Evolutionary conservation across 35 echinoderm and acorn worm species (phyloP).

Genomic region (Chiridota heheva): DNA sequence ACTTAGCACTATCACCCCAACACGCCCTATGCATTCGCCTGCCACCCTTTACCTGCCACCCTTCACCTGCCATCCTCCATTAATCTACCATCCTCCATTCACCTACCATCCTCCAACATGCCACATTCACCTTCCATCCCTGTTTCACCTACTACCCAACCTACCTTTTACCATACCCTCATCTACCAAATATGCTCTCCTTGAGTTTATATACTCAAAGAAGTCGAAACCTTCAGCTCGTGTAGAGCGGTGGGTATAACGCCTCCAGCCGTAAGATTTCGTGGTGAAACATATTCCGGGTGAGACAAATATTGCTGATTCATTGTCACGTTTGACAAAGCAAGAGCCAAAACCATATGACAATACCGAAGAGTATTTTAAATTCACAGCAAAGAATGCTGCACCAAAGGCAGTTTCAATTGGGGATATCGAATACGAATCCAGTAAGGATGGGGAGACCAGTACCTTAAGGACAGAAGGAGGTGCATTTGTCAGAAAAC

Average conservation of each 20-base stretch:
- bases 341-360: not conserved
- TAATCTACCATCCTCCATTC: too few relatives aligned
- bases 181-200: too few relatives aligned
- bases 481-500: not conserved
- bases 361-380: slow-evolving; percentile 9
- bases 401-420: slow-evolving; percentile 27
- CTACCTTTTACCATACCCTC: too few relatives aligned
- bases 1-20: too few relatives aligned
- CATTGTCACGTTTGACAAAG: slow-evolving; percentile 29
- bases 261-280: slow-evolving; percentile 28
- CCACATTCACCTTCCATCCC: too few relatives aligned
- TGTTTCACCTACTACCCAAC: too few relatives aligned
- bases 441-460: slow-evolving; percentile 23
- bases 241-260: slow-evolving; percentile 17
- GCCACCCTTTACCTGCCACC: too few relatives aligned
- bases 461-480: slow-evolving; percentile 12
- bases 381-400: slow-evolving; percentile 16
- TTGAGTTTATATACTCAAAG: slow-evolving; percentile 41
- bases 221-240: slow-evolving; percentile 2
- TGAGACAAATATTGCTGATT: slow-evolving; percentile 16
- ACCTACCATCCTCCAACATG: too few relatives aligned
- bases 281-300: slow-evolving; percentile 34
- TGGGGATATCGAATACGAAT: slow-evolving; percentile 3
- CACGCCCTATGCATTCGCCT: too few relatives aligned
- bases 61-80: too few relatives aligned